These are phyloP conservation scores for Tipula vernalis DNA, from an alignment of 2,888 invertebrate species.

Conservation along the genomic window DNA sequence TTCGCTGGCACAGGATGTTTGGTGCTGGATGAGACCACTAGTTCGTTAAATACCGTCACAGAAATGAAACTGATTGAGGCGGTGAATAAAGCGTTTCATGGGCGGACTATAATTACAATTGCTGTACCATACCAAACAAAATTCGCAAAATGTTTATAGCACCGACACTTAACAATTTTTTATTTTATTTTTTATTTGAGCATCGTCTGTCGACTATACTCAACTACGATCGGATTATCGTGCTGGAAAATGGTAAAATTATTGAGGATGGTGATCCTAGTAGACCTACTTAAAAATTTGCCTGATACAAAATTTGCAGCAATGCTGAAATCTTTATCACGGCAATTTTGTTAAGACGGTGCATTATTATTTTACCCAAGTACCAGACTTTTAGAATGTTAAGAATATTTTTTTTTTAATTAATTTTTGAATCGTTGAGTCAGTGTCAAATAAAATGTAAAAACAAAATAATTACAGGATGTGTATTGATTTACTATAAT, in stretches of 20 bases:
- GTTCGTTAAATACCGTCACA: slow-evolving; percentile 55
- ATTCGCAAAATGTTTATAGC: slow-evolving; percentile 21
- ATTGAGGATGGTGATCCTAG: slow-evolving; percentile 53
- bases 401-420: background rate
- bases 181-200: slow-evolving; percentile 34
- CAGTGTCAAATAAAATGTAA: background rate
- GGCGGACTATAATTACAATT: slow-evolving; percentile 61
- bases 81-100: slow-evolving; percentile 49
- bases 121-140: slow-evolving; percentile 41
- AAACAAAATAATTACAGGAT: background rate
- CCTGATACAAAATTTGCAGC: slow-evolving; percentile 45
- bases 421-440: background rate
- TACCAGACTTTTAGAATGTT: background rate
- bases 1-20: slow-evolving; percentile 53
- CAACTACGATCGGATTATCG: slow-evolving; percentile 55
- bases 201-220: slow-evolving; percentile 62
- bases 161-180: background rate
- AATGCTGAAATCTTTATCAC: slow-evolving; percentile 35
- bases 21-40: slow-evolving; percentile 65
- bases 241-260: slow-evolving; percentile 53
- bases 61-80: slow-evolving; percentile 56
- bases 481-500: too few relatives aligned
- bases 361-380: too few relatives aligned
- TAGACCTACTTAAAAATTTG: slow-evolving; percentile 41
- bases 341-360: background rate